These are phyloP conservation scores for Rhombomys opimus DNA, from an alignment of 2,113 vertebrate genomes.

Conservation along the genomic window DNA sequence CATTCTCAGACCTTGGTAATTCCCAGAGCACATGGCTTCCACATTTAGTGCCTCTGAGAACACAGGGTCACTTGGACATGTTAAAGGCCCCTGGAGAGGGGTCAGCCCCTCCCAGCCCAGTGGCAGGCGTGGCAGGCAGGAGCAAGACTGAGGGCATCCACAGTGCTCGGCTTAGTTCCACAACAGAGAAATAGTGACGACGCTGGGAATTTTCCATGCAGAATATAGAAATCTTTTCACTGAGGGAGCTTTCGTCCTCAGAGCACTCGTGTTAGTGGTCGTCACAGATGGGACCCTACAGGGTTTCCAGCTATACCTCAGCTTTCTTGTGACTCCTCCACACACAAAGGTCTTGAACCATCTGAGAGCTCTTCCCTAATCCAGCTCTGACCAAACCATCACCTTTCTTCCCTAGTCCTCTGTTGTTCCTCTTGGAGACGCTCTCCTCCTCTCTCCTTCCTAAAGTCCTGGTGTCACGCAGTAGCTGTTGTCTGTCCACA, in stretches of 20 bases:
- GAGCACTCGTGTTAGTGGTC: background rate
- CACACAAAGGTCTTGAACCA: background rate
- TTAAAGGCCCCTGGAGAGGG: background rate
- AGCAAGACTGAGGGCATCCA: background rate
- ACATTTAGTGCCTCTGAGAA: background rate
- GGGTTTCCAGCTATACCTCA: background rate
- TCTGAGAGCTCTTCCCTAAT: background rate
- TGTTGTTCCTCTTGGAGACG: background rate
- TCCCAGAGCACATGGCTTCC: background rate
- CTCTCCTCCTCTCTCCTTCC: background rate
- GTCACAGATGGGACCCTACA: background rate
- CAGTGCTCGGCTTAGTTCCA: background rate
- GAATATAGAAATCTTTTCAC: background rate
- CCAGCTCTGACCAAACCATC: background rate
- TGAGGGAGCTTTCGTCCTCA: background rate
- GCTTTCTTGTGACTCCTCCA: background rate
- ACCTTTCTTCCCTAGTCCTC: background rate
- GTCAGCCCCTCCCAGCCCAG: background rate
- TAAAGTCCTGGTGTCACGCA: background rate
- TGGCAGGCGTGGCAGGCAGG: background rate
- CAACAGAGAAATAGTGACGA: background rate
- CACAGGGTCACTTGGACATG: background rate
- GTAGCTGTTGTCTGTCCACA: background rate
- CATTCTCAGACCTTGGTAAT: background rate
- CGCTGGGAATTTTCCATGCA: background rate